Evolutionary conservation across 1,140 invertebrate species (phyloP).

Genomic region (Galleria mellonella): DNA sequence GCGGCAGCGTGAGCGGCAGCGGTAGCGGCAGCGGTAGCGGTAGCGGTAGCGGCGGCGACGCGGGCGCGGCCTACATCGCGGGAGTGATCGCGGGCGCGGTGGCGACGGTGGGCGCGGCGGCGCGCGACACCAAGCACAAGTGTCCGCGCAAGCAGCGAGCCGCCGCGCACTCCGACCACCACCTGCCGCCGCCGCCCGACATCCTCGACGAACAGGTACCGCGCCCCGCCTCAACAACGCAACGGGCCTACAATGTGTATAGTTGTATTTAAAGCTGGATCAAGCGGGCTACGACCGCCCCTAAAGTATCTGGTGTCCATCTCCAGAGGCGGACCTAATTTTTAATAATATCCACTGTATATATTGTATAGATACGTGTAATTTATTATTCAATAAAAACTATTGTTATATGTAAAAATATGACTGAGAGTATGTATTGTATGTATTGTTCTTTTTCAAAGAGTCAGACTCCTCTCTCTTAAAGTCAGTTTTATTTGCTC

Average conservation of each 20-base stretch:
- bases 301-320: too few relatives aligned
- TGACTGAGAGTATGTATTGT: too few relatives aligned
- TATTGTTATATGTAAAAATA: too few relatives aligned
- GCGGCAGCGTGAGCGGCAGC: conserved; percentile 1
- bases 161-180: conserved; percentile 59
- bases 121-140: conserved; percentile 47
- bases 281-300: too few relatives aligned
- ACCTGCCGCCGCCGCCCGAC: conserved; percentile 65
- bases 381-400: too few relatives aligned
- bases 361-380: too few relatives aligned
- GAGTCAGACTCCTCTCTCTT: too few relatives aligned
- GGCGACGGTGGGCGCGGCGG: background rate
- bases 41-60: conserved; percentile 27
- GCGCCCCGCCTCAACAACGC: background rate
- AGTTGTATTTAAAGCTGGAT: background rate
- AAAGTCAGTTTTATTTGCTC: conserved; percentile 48
- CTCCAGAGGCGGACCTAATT: too few relatives aligned
- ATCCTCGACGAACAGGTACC: conserved; percentile 55
- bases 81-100: conserved; percentile 1
- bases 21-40: conserved; percentile 12
- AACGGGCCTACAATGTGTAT: background rate
- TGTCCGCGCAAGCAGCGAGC: conserved; percentile 53
- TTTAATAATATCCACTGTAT: too few relatives aligned
- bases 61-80: conserved; percentile 34
- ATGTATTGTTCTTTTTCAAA: too few relatives aligned